Evolutionary conservation across 2,113 vertebrate genomes (phyloP), one percentile per base, ranked within the genome.

Genomic region (Planiliza haematocheilus): DNA sequence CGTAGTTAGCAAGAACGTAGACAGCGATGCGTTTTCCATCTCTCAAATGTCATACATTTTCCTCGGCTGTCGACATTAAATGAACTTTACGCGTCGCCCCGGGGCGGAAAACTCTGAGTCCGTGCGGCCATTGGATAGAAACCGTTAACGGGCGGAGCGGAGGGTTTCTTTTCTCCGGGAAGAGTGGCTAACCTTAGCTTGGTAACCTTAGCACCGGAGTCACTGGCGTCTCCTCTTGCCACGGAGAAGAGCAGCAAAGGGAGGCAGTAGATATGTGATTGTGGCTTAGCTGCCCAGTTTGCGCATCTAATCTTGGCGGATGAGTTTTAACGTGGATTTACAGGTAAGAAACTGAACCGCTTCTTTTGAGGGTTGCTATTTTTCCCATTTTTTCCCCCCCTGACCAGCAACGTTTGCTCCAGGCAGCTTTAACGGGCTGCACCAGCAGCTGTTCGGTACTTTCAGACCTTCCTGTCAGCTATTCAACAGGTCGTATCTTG

Each of bases 111-210:
- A 50, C 12, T 20, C 11, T 17, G 0, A 0, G 6, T 12, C 18
- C 9, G 52, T 64, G 18, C 3, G n/a, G 36, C 13, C 8, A 21
- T 8, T 46, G 16, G 53, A 7, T 30, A 34, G 11, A 57, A 52
- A 39, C 0, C 8, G 3, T 30, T 42, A 39, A 13, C 56, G 37
- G n/a, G 18, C 10, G 38, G 30, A 43, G 70, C n/a, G 38, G 52
- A 39, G 12, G 78, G 18, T 20, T 55, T 17, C 8, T 59, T 51
- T 79, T 59, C 56, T 60, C 38, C 16, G 39, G 38, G 48, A 57
- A 68, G 77, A 77, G 71, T 69, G 66, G 86, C 87, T 89, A 89
- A 52, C 60, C 63, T 66, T 45, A 78, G 83, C 83, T 79, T 62
- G 80, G 70, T 74, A 74, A 57, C 70, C 50, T 79, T 85, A 86